These are phyloP conservation scores for Gymnorhina tibicen DNA, from an alignment of 2,113 vertebrate genomes.

Conservation along the genomic window DNA sequence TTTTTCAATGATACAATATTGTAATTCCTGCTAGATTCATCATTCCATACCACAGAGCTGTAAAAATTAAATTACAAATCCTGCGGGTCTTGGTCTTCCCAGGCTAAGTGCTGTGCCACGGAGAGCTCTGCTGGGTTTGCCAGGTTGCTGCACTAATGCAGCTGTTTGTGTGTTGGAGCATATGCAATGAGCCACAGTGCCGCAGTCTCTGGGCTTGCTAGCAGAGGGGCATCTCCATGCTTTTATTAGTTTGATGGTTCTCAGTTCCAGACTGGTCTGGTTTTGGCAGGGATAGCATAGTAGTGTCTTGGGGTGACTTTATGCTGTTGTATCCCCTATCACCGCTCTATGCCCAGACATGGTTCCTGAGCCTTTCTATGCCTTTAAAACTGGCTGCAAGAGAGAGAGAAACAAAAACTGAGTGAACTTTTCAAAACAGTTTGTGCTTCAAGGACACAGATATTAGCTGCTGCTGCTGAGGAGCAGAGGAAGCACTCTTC, in stretches of 20 bases:
- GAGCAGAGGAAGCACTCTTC: too few relatives aligned
- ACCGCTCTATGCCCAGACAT: too few relatives aligned
- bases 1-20: background rate
- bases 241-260: background rate
- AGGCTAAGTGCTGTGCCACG: background rate
- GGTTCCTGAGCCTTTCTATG: too few relatives aligned
- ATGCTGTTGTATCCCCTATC: too few relatives aligned
- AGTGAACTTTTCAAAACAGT: too few relatives aligned
- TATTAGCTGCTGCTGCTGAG: too few relatives aligned
- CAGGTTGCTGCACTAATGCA: background rate
- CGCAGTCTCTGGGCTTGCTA: background rate
- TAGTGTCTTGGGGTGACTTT: too few relatives aligned
- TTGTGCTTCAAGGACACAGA: too few relatives aligned
- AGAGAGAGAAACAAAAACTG: too few relatives aligned
- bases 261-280: background rate
- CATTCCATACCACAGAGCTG: background rate
- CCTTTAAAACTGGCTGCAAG: too few relatives aligned
- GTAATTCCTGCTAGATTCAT: background rate
- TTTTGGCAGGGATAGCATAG: background rate
- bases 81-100: background rate
- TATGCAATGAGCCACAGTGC: background rate
- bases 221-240: background rate
- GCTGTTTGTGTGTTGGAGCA: background rate
- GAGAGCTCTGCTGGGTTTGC: background rate
- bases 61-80: background rate